These are phyloP conservation scores for Esox lucius DNA, from an alignment of 2,797 vertebrate species.

Conservation along the genomic window DNA sequence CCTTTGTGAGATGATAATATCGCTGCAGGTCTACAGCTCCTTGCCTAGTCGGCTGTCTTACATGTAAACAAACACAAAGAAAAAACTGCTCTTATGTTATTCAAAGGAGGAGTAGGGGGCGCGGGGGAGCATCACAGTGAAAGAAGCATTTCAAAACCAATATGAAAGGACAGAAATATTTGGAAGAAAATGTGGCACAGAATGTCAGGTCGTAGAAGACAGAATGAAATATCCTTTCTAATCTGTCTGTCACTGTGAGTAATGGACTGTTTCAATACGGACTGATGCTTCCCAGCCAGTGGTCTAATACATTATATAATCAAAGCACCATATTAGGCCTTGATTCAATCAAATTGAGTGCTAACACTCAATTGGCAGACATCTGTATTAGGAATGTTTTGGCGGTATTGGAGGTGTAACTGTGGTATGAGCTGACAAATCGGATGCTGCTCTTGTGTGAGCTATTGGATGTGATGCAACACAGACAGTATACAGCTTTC, in stretches of 20 bases:
- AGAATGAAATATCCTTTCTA: constrained; percentile 35
- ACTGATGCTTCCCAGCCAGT: constrained; percentile 1
- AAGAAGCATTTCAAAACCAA: constrained; percentile 19
- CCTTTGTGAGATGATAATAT: constrained; percentile 67
- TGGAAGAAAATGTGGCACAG: not conserved
- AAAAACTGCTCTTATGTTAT: constrained; percentile 37
- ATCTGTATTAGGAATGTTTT: too few relatives aligned
- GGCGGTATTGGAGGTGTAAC: too few relatives aligned
- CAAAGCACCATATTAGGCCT: not conserved
- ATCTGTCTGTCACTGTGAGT: constrained; percentile 37
- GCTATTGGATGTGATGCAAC: too few relatives aligned
- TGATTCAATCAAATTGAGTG: not conserved
- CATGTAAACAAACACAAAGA: constrained; percentile 59
- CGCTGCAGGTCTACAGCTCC: constrained; percentile 63
- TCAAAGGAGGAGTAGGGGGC: constrained; percentile 23
- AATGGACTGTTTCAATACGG: constrained; percentile 9
- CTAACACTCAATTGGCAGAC: not conserved
- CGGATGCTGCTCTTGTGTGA: too few relatives aligned
- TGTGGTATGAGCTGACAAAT: too few relatives aligned
- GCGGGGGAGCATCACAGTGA: constrained; percentile 49
- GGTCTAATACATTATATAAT: not conserved
- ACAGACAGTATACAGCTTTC: too few relatives aligned
- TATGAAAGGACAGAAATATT: constrained; percentile 26
- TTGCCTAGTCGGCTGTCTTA: constrained; percentile 47
- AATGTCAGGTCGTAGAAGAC: constrained; percentile 25